Conservation (phyloP, 2,113 vertebrate genomes). For the Felis catus region DNA sequence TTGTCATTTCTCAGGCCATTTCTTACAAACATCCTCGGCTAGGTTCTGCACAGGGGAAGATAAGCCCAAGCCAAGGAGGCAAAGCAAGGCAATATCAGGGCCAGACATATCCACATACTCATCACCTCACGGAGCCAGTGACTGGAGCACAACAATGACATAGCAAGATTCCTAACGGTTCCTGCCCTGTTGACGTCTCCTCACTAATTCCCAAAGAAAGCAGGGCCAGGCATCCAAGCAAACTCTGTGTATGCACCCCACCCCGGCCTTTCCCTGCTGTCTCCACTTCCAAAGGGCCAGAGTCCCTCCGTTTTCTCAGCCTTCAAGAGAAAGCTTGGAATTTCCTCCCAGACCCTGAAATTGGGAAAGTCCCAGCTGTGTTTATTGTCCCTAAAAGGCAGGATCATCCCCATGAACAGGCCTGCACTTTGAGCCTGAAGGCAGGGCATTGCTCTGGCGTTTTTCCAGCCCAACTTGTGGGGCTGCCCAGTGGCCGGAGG, state of each 20-base stretch:
- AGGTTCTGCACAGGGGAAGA: background rate
- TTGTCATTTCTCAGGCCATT: background rate
- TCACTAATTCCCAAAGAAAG: background rate
- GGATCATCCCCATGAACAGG: background rate
- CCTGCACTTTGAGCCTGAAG: background rate
- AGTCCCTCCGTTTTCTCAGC: background rate
- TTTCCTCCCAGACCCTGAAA: background rate
- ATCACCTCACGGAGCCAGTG: background rate
- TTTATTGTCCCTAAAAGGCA: background rate
- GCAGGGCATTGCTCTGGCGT: background rate
- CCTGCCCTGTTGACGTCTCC: background rate
- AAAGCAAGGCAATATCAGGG: background rate
- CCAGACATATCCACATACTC: background rate
- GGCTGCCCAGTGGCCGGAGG: background rate
- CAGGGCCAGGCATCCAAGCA: accelerated
- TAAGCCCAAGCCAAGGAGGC: background rate
- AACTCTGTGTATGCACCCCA: accelerated
- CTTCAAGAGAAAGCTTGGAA: background rate
- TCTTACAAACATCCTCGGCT: background rate
- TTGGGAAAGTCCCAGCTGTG: background rate
- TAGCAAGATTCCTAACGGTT: accelerated
- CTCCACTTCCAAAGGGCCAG: background rate
- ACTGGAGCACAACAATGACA: background rate
- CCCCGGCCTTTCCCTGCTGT: too few relatives aligned
- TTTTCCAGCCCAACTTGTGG: background rate